A percentile compares a stretch with the other conserved stretches of the same genome.
Conservation (phyloP, 2,113 vertebrate species). For the Dasyprocta punctata region DNA sequence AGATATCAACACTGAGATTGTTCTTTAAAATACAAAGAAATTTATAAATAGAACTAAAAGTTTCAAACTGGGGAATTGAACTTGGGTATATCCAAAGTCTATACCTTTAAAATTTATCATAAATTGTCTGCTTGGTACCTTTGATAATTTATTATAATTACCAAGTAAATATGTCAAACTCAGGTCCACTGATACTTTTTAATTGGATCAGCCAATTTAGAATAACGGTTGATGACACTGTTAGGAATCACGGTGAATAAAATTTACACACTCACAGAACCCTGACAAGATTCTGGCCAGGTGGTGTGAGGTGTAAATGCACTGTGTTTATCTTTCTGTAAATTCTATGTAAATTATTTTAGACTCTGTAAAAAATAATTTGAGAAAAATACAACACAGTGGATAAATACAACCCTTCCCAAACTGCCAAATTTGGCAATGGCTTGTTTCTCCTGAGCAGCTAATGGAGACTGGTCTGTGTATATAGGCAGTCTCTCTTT, state of each 20-base stretch:
- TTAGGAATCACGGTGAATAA: neutral
- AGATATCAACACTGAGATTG: neutral
- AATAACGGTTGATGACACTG: neutral
- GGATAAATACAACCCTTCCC: neutral
- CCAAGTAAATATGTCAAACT: neutral
- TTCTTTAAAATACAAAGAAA: conserved; percentile 3
- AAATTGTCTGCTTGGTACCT: neutral
- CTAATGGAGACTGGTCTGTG: too few species aligned
- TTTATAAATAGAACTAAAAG: neutral
- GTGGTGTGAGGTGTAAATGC: neutral
- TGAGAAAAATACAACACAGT: neutral
- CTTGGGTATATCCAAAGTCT: neutral
- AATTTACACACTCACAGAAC: neutral
- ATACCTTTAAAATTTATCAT: neutral
- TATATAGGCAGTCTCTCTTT: neutral
- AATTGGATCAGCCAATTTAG: neutral
- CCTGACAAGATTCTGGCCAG: neutral
- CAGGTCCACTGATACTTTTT: neutral
- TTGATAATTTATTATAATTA: neutral
- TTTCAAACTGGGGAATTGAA: neutral
- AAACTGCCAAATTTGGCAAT: neutral
- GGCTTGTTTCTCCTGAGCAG: neutral
- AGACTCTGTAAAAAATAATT: neutral
- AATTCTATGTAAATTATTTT: neutral
- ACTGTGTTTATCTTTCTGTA: neutral